Conservation (phyloP, 2,888 invertebrate genomes). For the Ferrisia virgata region DNA sequence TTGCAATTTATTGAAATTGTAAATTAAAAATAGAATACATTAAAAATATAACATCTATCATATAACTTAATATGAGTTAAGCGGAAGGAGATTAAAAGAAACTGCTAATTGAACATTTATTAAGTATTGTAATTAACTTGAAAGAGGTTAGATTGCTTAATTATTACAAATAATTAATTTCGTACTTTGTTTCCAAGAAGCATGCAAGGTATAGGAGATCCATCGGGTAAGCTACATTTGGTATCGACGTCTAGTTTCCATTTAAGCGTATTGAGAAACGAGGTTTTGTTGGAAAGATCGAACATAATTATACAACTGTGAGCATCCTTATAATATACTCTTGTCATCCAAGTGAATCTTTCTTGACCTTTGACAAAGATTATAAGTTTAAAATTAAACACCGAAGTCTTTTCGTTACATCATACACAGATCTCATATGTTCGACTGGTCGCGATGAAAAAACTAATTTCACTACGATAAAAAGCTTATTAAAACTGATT, state of each 20-base stretch:
- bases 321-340: constrained; percentile 62
- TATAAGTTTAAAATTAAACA: neutral
- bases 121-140: neutral
- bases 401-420: neutral
- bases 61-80: too few species aligned
- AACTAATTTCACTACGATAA: neutral
- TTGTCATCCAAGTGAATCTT: constrained; percentile 61
- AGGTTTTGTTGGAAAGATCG: constrained; percentile 59
- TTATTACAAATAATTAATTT: constrained; percentile 26
- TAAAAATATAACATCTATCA: too few species aligned
- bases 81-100: neutral
- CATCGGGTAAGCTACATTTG: constrained; percentile 58
- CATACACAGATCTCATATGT: too few species aligned
- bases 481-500: neutral
- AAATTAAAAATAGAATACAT: too few species aligned
- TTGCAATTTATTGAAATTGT: too few species aligned
- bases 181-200: constrained; percentile 60
- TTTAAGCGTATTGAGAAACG: constrained; percentile 59
- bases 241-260: constrained; percentile 62
- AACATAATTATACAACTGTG: constrained; percentile 59
- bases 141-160: neutral
- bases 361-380: constrained; percentile 56
- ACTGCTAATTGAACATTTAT: neutral
- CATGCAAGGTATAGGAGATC: constrained; percentile 59
- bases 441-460: neutral